Base-by-base conservation (phyloP, 2,113 vertebrate genomes). In the Salvator merianae region DNA sequence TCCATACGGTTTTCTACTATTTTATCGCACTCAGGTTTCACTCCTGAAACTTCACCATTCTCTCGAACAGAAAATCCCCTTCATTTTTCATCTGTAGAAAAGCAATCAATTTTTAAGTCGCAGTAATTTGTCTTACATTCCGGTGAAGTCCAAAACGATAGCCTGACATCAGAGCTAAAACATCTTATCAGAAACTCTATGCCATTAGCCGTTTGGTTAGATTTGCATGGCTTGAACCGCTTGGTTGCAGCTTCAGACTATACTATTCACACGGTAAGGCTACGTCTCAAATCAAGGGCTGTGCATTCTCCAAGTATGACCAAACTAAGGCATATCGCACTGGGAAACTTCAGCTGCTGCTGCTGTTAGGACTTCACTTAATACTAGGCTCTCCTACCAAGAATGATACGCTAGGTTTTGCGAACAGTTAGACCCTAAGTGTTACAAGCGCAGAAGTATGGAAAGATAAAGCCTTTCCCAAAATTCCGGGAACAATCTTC, bases 401-500 rank as follows among this genome's bases (percentile, higher is more conserved):
- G 18, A 43, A 36, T 24, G 83, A 73, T 32, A 32, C 22, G 82
- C 55, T n/a, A 79, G 59, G 84, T 75, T 3, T 78, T 30, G 66
- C 72, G 38, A 89, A 12, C 32, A 10, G 84, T 89, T 22, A 65
- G 62, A 34, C 43, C 43, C 43, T 47, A 47, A 59, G 18, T 20
- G 55, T 20, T 59, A 59, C 55, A 20, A 20, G 55, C 18, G 55
- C 55, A 59, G 10, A 38, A 13, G 79, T n/a, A 68, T 0, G 22
- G 30, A 70, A 43, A 34, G 26, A 53, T 28, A 13, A 80, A 50
- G 26, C 13, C 30, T 69, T 78, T 38, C 85, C 72, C 59, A 8
- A 79, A 32, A 63, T 65, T 59, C 65, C 40, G 76, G 69, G 89
- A 69, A 47, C 34, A 26, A 32, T 43, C 32, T 62, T 83, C 78